Base-by-base conservation (phyloP, 2,888 invertebrate genomes). In the Cremastobaeus sp. region DNA sequence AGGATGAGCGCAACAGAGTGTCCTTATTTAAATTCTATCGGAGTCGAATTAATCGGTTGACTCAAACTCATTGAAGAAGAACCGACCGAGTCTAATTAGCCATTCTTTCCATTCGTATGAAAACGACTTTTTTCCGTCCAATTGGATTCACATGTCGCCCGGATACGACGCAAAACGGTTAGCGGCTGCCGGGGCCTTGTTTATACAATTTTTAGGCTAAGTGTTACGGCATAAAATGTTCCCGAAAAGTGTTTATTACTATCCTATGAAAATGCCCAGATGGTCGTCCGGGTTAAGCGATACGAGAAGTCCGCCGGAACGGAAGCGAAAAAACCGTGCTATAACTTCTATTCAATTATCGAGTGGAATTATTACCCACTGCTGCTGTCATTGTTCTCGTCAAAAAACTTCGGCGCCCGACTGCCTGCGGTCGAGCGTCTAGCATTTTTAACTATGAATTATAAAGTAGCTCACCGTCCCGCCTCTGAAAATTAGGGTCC, bases 401-500 rank as follows among this genome's bases (percentile, higher is more conserved):
- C n/a, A 37, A 50, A 25, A 50, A 15, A 50, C 32, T 1, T 14
- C 43, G 64, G 45, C 54, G 45, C 37, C 54, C 28, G 4, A 17
- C 37, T 11, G 62, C 45, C 37, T 25, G 28, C 35, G 45, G 54
- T 65, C 45, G 54, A 65, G 54, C 52, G 54, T 65, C 55, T 65
- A 65, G 55, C 54, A 65, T 65, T 65, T 47, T 65, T 47, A 47
- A 28, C 35, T 43, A 64, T 45, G 45, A 64, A 64, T 64, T 64
- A 64, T 14, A 25, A 64, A 64, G 54, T 64, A 54, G 64, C 54
- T 35, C 21, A 32, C 15, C 35, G 15, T 32, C 28, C 30, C 6
- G 45, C 32, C 14, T 54, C 25, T 34, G 30, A 45, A 47, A 65
- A 55, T 65, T 65, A 34, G 37, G 52, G 47, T 30, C 20, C 54